A percentile compares a stretch with the other conserved stretches of the same genome.
These are phyloP conservation scores for Habropoda laboriosa DNA, from an alignment of 1,140 invertebrate genomes.

Conservation along the genomic window DNA sequence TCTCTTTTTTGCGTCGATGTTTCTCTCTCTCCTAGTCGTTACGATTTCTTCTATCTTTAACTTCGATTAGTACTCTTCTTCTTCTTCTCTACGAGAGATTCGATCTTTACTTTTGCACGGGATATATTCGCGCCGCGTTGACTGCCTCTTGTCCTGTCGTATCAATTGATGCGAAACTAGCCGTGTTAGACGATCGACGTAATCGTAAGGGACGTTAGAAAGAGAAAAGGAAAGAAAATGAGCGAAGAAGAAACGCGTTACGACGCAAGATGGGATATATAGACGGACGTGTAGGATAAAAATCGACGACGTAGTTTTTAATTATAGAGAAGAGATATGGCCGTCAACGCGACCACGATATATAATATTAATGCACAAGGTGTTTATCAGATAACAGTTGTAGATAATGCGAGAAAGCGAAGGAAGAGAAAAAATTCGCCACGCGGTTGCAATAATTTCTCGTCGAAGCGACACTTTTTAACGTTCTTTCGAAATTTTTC, in stretches of 20 bases:
- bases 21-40: slow-evolving; percentile 35
- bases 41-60: slow-evolving; percentile 28
- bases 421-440: not conserved
- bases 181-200: not conserved
- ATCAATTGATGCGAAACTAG: not conserved
- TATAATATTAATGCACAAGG: slow-evolving; percentile 5
- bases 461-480: not conserved
- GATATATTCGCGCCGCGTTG: slow-evolving; percentile 1
- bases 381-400: slow-evolving; percentile 7
- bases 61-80: not conserved
- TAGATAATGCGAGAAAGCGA: slow-evolving; percentile 9
- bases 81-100: not conserved
- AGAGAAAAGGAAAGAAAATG: too few relatives aligned
- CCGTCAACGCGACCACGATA: not conserved
- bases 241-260: too few relatives aligned
- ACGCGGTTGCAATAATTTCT: slow-evolving; percentile 18
- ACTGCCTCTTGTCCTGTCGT: not conserved
- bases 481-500: not conserved
- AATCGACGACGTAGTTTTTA: not conserved
- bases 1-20: slow-evolving; percentile 34
- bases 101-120: slow-evolving; percentile 9
- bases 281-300: not conserved
- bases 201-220: too few relatives aligned
- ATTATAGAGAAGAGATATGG: not conserved
- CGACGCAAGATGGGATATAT: too few relatives aligned